Conservation (phyloP, 2,888 invertebrate genomes). For the Cryptocheilus praepositus region DNA sequence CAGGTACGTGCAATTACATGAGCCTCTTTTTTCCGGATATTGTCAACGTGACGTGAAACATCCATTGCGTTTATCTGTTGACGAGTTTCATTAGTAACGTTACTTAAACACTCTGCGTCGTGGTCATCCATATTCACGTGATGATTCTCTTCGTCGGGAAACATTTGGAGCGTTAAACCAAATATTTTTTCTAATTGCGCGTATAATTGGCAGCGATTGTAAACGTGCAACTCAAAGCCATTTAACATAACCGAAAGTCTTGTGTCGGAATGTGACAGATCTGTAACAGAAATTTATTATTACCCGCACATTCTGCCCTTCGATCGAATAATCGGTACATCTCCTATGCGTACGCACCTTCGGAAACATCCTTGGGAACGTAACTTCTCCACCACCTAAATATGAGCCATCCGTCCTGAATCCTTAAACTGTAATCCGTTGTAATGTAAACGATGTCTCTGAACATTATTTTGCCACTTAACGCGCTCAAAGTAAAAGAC, state of each 20-base stretch:
- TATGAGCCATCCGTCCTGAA: conserved; percentile 97
- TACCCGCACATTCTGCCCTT: conserved; percentile 5
- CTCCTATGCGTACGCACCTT: conserved; percentile 79
- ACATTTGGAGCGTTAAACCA: conserved; percentile 87
- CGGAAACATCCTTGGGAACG: conserved; percentile 94
- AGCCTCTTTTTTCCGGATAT: conserved; percentile 82
- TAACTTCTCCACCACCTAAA: conserved; percentile 99
- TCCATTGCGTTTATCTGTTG: conserved; percentile 70
- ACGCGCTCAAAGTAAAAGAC: conserved; percentile 94
- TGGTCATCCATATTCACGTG: conserved; percentile 64
- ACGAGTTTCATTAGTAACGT: conserved; percentile 61
- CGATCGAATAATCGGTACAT: neutral
- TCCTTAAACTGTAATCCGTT: conserved; percentile 92
- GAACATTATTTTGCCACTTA: conserved; percentile 99
- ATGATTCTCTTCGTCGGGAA: conserved; percentile 78
- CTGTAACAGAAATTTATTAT: conserved; percentile 76
- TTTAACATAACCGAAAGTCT: conserved; percentile 92
- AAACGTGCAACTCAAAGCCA: conserved; percentile 96
- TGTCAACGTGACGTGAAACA: conserved; percentile 70
- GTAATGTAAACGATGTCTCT: conserved; percentile 95
- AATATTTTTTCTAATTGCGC: conserved; percentile 91
- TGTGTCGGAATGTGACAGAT: conserved; percentile 96
- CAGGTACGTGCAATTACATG: conserved; percentile 90
- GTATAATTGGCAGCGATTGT: conserved; percentile 93
- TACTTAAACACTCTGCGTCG: conserved; percentile 64